Conservation (phyloP, 2,113 vertebrate genomes). For the Gymnogyps californianus region DNA sequence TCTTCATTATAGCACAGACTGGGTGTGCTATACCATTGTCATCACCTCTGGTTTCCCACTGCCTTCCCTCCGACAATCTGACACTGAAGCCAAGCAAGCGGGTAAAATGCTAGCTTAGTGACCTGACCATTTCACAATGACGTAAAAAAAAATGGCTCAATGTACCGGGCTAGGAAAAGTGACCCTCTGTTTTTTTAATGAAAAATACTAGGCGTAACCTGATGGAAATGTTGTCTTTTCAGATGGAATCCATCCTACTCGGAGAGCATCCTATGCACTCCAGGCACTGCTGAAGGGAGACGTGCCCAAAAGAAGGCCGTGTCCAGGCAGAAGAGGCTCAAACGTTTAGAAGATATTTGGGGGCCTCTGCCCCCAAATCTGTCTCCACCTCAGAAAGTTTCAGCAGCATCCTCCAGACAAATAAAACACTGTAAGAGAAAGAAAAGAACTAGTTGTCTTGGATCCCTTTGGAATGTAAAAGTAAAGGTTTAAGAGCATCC, state of each 20-base stretch:
- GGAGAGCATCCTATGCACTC: not conserved
- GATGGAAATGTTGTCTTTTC: not conserved
- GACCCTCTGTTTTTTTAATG: not conserved
- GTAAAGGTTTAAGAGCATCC: not conserved
- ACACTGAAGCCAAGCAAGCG: not conserved
- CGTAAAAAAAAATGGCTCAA: not conserved
- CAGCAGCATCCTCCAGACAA: not conserved
- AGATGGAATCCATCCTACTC: not conserved
- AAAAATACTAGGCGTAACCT: not conserved
- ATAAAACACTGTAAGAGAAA: not conserved
- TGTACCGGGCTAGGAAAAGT: not conserved
- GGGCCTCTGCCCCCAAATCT: not conserved
- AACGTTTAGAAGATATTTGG: not conserved
- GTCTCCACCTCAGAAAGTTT: not conserved
- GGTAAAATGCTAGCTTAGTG: not conserved
- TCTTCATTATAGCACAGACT: not conserved
- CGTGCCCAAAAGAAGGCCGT: not conserved
- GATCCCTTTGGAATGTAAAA: conserved; percentile 38
- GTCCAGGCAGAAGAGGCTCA: not conserved
- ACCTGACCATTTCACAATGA: not conserved
- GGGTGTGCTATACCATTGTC: not conserved
- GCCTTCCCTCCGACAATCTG: not conserved
- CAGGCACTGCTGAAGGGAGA: not conserved
- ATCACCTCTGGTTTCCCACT: not conserved
- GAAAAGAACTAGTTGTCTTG: not conserved